phyloP scores from a whole-genome alignment of 2,888 invertebrate species.

The Phyto melanocephala region DNA sequence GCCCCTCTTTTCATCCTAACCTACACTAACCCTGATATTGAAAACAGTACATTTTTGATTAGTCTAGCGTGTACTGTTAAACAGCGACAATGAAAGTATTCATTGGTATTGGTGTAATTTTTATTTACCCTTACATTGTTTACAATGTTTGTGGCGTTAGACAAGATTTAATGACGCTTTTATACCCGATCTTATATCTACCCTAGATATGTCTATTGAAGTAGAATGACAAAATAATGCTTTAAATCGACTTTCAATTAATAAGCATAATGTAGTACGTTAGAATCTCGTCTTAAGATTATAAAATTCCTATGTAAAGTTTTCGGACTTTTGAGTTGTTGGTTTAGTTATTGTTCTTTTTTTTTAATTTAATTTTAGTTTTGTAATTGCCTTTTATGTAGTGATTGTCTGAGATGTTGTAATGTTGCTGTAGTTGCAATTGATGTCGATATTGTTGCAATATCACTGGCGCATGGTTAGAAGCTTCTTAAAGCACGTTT shows the following conservation, averaged over 20 bases:
- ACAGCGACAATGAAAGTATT: too few relatives aligned
- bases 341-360: too few relatives aligned
- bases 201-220: background rate
- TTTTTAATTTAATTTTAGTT: too few relatives aligned
- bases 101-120: too few relatives aligned
- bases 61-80: too few relatives aligned
- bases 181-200: too few relatives aligned
- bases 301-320: constrained; percentile 47
- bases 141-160: too few relatives aligned
- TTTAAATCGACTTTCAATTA: background rate
- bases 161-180: too few relatives aligned
- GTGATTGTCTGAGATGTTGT: constrained; percentile 44
- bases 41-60: too few relatives aligned
- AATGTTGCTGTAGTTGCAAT: background rate
- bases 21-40: too few relatives aligned
- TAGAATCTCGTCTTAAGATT: constrained; percentile 11
- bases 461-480: constrained; percentile 42
- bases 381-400: constrained; percentile 45
- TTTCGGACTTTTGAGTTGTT: constrained; percentile 24
- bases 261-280: background rate
- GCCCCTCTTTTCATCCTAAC: too few relatives aligned
- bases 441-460: background rate
- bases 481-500: constrained; percentile 5
- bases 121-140: too few relatives aligned
- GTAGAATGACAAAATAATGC: background rate